phyloP scores from a whole-genome alignment of 2,797 vertebrate genomes.

The Protosalanx chinensis region DNA sequence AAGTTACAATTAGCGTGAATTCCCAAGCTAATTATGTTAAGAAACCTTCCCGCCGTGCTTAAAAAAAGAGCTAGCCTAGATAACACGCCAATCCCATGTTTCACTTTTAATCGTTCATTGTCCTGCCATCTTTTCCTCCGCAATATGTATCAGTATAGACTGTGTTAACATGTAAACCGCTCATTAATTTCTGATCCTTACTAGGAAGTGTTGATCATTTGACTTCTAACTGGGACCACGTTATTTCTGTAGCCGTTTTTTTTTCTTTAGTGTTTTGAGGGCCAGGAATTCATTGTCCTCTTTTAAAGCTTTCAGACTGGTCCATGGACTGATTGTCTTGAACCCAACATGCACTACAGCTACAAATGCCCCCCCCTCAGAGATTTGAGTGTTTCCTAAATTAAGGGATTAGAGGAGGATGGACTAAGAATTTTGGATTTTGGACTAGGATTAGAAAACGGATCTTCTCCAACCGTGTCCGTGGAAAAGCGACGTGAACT shows the following conservation, averaged over 20 bases:
- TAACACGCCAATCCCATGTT: too few species aligned
- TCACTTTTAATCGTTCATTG: too few species aligned
- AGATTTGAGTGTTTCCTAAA: conserved; percentile 53
- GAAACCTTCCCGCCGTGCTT: too few species aligned
- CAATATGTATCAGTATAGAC: too few species aligned
- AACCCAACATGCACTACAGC: conserved; percentile 53
- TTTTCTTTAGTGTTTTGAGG: conserved; percentile 9
- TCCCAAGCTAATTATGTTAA: too few species aligned
- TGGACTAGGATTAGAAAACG: conserved; percentile 36
- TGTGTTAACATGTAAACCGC: too few species aligned
- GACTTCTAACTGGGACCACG: too few species aligned
- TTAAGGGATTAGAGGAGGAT: conserved; percentile 55
- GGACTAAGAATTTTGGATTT: conserved; percentile 47
- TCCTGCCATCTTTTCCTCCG: too few species aligned
- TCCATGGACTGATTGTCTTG: conserved; percentile 52
- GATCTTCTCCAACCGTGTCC: conserved; percentile 52
- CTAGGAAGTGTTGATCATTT: too few species aligned
- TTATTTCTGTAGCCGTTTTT: background rate
- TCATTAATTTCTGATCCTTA: too few species aligned
- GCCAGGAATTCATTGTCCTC: conserved; percentile 46
- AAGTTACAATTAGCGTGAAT: too few species aligned
- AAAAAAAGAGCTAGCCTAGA: too few species aligned
- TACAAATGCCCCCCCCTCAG: conserved; percentile 37
- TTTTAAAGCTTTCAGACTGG: conserved; percentile 70
- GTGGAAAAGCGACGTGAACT: conserved; percentile 61